Base-by-base conservation (phyloP, 2,888 invertebrate genomes). In the Acronicta leporina region DNA sequence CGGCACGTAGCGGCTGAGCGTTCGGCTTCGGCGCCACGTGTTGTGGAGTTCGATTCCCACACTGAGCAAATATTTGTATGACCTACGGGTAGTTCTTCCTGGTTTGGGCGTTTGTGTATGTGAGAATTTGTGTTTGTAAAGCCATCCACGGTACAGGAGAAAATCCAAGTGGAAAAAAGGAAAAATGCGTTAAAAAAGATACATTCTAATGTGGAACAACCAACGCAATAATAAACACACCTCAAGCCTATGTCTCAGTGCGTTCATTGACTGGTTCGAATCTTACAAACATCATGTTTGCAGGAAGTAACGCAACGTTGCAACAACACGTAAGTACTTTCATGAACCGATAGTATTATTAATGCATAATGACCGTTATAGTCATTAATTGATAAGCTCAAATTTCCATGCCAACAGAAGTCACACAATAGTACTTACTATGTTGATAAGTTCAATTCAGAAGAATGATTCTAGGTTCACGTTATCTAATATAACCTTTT, bases 401-500 rank as follows among this genome's bases (percentile, higher is more conserved):
- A 30, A 50, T 50, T 42, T 9, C 15, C 30, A 8, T 13, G 8
- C 8, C 13, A 7, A 68, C 15, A 53, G 42, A 45, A 20, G 42
- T 43, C 48, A 42, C 0, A 35, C 20, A 40, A 38, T 38, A 10
- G 42, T 54, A 63, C 46, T 60, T 54, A 63, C 46, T 60, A 43
- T 35, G 11, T 33, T 33, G 67, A 50, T 46, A 57, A 49, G 10
- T 16, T 35, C n/a, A 49, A 25, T 49, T 20, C 48, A 56, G 48
- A 16, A 30, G 45, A 25, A 49, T 68, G 62, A 63, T 63, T 64
- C 46, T 58, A 52, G 45, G 68, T 56, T 72, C 73, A 61, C 10
- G 41, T 53, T 41, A 60, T 54, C 35, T 45, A n/a, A n/a, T n/a
- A 25, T 49, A 13, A 69, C 60, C 68, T 71, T 16, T 45, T 16